These are phyloP conservation scores for Otolemur garnettii DNA, from an alignment of 2,113 vertebrate genomes.

Conservation along the genomic window DNA sequence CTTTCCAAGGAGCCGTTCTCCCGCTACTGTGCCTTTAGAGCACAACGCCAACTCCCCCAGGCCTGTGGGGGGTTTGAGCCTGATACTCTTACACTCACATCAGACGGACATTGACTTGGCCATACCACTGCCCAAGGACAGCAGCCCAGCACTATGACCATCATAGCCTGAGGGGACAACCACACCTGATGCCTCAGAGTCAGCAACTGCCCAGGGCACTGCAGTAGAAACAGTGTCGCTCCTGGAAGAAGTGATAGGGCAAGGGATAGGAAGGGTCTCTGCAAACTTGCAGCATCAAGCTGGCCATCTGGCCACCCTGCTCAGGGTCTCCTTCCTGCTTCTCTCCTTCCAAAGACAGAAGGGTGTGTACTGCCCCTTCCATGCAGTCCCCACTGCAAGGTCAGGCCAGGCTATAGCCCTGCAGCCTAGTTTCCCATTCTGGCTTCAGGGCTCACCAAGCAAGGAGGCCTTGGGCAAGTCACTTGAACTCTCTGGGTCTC, in stretches of 20 bases:
- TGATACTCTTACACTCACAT: too few species aligned
- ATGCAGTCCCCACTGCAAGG: fast-evolving
- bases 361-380: background rate
- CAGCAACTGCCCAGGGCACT: background rate
- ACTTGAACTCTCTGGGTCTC: background rate
- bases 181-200: fast-evolving
- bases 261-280: background rate
- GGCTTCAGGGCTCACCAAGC: background rate
- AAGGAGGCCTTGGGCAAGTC: background rate
- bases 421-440: background rate
- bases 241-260: background rate
- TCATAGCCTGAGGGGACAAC: background rate
- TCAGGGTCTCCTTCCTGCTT: background rate
- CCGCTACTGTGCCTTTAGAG: too few species aligned
- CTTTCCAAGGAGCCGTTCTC: too few species aligned
- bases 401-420: too few species aligned
- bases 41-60: too few species aligned
- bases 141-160: background rate
- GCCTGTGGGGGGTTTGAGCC: background rate
- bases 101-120: background rate
- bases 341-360: background rate
- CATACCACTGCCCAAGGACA: background rate
- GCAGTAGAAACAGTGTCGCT: background rate
- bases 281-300: too few species aligned
- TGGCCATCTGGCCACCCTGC: fast-evolving